Evolutionary conservation across 2,113 vertebrate genomes (phyloP), one percentile per base, ranked within the genome.

Genomic region (Casuarius casuarius): DNA sequence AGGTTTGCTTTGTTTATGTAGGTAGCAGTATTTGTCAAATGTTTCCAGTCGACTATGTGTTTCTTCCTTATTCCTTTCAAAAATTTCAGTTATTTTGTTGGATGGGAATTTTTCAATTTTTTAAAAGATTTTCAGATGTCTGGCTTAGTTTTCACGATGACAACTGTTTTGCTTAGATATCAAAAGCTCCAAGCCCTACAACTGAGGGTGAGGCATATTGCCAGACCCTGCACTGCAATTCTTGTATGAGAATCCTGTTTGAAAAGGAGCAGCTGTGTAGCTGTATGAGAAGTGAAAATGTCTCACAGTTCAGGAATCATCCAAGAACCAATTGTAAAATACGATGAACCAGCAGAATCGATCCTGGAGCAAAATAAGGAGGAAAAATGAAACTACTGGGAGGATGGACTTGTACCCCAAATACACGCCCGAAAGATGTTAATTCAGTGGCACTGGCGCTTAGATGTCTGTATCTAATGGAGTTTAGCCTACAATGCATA

Each of bases 241-340:
- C 82, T 91, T 7, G 3, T 82, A 68, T 62, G 42, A 0, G 10
- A 96, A 91, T 94, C 82, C 82, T 3, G 0, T 90, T 87, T 84
- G 52, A 94, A 87, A 94, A 91, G 83, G 63, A 95, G 95, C 94
- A 95, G 97, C 92, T 97, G 92, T 91, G 93, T 95, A 85, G 84
- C 92, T 91, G 51, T 83, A 26, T 0, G 2, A 65, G 74, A 85
- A 95, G 72, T 73, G 75, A 77, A 95, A 95, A 91, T 94, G 78
- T 91, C 82, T 96, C 92, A 96, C 91, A 77, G 87, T 90, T 95
- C 95, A 93, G 78, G 84, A 96, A 25, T 91, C 85, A 81, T 96
- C 92, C 94, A 95, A 91, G 61, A 92, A 56, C 68, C 75, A 81
- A 74, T 13, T 94, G 56, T 71, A 90, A 95, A 95, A 83, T 49